A percentile compares a stretch with the other conserved stretches of the same genome.
Conservation (phyloP, 2,797 vertebrate species). For the Pseudotriccus pelzelni region DNA sequence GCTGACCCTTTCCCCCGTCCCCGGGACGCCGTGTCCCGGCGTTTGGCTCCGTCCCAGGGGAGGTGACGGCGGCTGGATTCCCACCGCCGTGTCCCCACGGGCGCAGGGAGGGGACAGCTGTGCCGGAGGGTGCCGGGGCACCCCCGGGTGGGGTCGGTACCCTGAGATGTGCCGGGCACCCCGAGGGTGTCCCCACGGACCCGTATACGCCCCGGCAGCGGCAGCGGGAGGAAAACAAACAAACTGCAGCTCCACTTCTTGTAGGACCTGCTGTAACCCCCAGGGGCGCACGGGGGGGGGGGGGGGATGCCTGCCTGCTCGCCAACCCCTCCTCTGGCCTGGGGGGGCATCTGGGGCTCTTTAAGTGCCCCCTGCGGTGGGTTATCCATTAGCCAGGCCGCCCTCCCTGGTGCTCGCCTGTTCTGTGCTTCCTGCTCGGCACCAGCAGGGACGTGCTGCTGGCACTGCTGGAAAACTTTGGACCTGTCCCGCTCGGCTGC, state of each 20-base stretch:
- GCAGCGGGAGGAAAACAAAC: neutral
- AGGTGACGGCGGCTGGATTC: neutral
- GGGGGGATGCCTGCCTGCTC: neutral
- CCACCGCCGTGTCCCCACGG: neutral
- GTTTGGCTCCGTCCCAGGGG: neutral
- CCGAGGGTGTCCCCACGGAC: fast-evolving
- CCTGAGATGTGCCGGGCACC: neutral
- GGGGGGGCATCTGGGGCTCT: neutral
- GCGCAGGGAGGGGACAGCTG: neutral
- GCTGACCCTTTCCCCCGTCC: neutral
- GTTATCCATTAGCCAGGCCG: slow-evolving; percentile 40
- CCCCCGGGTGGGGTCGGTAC: neutral
- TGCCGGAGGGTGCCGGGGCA: fast-evolving
- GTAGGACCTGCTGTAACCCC: neutral
- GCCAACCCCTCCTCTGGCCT: fast-evolving
- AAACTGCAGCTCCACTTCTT: neutral
- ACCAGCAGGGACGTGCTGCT: neutral
- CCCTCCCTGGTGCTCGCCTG: neutral
- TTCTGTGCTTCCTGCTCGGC: slow-evolving; percentile 4
- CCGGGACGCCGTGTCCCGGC: neutral
- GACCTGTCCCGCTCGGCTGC: neutral
- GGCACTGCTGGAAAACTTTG: neutral
- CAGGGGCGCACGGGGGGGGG: fast-evolving
- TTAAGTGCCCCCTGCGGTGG: neutral
- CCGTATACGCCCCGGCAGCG: neutral